A percentile compares a stretch with the other conserved stretches of the same genome.
Conservation (phyloP, 2,797 vertebrate species). For the Dendrocincla tyrannina region DNA sequence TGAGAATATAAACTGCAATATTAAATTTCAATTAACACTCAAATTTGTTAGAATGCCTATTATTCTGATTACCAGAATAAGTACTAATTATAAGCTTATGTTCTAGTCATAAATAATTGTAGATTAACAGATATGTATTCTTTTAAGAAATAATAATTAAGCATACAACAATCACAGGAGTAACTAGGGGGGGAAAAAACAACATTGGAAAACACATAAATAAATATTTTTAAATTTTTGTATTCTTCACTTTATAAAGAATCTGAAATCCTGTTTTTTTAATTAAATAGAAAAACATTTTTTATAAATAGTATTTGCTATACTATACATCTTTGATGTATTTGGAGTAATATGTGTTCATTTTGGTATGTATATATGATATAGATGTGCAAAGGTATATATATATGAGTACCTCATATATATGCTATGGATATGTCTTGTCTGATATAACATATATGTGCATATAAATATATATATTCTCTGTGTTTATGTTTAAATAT, state of each 20-base stretch:
- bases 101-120: background rate
- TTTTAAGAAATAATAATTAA: background rate
- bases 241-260: background rate
- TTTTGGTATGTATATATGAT: rapidly evolving
- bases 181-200: background rate
- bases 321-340: background rate
- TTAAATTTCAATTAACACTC: background rate
- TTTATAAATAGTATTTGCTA: background rate
- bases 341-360: background rate
- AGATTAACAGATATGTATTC: rapidly evolving
- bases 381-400: background rate
- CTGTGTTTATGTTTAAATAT: background rate
- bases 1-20: background rate
- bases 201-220: background rate
- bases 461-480: background rate
- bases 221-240: rapidly evolving
- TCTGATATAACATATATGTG: background rate
- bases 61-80: background rate
- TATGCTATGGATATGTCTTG: background rate
- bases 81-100: background rate
- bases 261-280: background rate
- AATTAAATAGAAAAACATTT: background rate
- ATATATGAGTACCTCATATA: no score
- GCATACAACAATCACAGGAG: background rate
- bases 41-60: background rate